phyloP scores from a whole-genome alignment of 2,888 invertebrate species.

The Scaptomyza reducta region DNA sequence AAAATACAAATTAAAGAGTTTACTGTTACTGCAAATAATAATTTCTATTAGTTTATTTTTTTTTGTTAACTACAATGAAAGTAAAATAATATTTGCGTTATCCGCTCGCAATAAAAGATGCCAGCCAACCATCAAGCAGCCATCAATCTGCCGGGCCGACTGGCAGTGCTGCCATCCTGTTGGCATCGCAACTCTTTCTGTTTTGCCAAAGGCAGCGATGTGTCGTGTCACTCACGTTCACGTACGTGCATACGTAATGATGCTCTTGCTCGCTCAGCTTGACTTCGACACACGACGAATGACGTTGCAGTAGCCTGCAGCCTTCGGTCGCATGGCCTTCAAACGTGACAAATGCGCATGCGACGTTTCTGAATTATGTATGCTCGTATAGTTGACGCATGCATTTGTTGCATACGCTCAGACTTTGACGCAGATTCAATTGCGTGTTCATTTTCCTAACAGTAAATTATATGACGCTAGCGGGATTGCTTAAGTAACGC shows the following conservation, averaged over 20 bases:
- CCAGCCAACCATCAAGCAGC: neutral
- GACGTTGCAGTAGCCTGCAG: neutral
- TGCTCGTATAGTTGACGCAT: neutral
- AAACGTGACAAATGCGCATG: constrained; percentile 8
- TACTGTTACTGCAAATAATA: neutral
- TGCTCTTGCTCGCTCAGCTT: neutral
- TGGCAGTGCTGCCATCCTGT: neutral
- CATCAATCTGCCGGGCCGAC: neutral
- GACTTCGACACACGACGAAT: neutral
- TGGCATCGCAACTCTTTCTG: neutral
- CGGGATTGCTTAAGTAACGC: neutral
- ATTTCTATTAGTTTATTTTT: neutral
- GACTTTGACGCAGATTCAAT: neutral
- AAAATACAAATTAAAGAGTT: too few relatives aligned
- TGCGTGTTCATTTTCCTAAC: neutral
- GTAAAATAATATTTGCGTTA: too few relatives aligned
- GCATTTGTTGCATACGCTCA: neutral
- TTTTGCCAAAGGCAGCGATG: neutral
- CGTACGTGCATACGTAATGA: neutral
- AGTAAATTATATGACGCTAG: neutral
- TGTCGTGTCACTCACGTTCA: neutral
- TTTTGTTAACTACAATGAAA: too few relatives aligned
- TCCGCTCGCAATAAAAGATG: neutral
- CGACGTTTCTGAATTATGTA: neutral
- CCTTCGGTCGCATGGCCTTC: constrained; percentile 3